phyloP scores from a whole-genome alignment of 2,888 invertebrate genomes.

The Acholoe squamosa region DNA sequence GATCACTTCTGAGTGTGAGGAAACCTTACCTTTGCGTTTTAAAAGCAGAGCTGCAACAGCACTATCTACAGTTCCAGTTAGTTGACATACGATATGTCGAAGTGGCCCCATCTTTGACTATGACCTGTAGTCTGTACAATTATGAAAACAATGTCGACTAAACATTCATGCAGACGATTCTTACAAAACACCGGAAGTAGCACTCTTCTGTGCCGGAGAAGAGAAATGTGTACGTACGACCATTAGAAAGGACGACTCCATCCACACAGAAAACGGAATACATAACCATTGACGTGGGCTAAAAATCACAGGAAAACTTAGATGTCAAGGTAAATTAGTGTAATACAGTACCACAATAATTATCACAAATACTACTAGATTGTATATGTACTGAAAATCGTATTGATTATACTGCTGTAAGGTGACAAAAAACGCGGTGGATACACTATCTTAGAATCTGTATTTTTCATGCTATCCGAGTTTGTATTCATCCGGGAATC shows the following conservation, averaged over 20 bases:
- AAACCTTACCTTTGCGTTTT: slow-evolving; percentile 44
- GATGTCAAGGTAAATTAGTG: no score
- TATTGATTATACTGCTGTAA: no score
- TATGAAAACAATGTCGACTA: slow-evolving; percentile 2
- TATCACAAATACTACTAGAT: no score
- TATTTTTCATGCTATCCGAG: not conserved
- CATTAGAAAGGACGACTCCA: slow-evolving; percentile 33
- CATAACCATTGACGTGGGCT: not conserved
- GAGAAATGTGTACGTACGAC: not conserved
- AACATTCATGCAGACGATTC: slow-evolving; percentile 38
- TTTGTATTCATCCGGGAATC: slow-evolving; percentile 60
- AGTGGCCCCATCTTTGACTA: not conserved
- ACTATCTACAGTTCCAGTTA: slow-evolving; percentile 43
- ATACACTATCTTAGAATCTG: not conserved
- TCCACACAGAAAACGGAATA: not conserved
- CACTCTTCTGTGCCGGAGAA: not conserved
- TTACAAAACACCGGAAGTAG: slow-evolving; percentile 30
- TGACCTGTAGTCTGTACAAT: not conserved
- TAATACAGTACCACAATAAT: no score
- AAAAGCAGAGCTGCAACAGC: slow-evolving; percentile 1
- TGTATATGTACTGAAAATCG: no score
- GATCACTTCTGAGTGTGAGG: no score
- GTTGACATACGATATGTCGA: slow-evolving; percentile 14
- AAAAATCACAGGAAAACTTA: no score
- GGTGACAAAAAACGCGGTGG: not conserved